Conservation (phyloP, 92 coral and sea anemone genomes). For the Pocillopora meandrina region DNA sequence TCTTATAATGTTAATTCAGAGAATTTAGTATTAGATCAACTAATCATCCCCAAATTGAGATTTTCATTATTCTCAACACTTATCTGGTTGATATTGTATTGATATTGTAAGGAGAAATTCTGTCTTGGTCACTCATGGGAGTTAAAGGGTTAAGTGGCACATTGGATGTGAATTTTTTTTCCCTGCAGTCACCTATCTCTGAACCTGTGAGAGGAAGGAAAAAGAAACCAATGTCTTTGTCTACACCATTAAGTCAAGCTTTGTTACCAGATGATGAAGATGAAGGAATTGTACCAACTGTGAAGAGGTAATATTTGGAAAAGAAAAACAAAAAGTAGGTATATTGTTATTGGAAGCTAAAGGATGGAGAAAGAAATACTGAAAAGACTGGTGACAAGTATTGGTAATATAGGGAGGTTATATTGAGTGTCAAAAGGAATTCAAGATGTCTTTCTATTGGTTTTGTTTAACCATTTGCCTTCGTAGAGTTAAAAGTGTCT, state of each 20-base stretch:
- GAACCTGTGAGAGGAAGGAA: neutral
- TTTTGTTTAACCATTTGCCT: too few relatives aligned
- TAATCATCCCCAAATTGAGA: too few relatives aligned
- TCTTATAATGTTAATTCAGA: too few relatives aligned
- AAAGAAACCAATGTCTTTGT: neutral
- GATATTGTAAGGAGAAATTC: too few relatives aligned
- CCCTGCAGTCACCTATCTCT: constrained; percentile 11
- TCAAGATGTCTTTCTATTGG: neutral
- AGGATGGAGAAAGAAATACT: neutral
- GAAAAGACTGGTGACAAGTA: neutral
- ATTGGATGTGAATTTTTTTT: neutral
- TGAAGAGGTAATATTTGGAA: constrained; percentile 38
- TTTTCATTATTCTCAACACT: too few relatives aligned
- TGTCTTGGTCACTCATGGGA: too few relatives aligned
- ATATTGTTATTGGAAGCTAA: neutral
- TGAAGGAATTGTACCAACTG: constrained; percentile 30
- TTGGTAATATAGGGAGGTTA: neutral
- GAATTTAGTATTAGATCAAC: too few relatives aligned
- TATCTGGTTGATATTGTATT: too few relatives aligned
- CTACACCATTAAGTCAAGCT: constrained; percentile 30
- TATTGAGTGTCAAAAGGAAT: neutral
- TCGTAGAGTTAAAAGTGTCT: neutral
- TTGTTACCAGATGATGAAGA: constrained; percentile 48
- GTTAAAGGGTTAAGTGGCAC: neutral
- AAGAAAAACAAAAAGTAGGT: neutral